These are phyloP conservation scores for Rhadinocentrus ornatus DNA, from an alignment of 2,797 vertebrate species.

Conservation along the genomic window DNA sequence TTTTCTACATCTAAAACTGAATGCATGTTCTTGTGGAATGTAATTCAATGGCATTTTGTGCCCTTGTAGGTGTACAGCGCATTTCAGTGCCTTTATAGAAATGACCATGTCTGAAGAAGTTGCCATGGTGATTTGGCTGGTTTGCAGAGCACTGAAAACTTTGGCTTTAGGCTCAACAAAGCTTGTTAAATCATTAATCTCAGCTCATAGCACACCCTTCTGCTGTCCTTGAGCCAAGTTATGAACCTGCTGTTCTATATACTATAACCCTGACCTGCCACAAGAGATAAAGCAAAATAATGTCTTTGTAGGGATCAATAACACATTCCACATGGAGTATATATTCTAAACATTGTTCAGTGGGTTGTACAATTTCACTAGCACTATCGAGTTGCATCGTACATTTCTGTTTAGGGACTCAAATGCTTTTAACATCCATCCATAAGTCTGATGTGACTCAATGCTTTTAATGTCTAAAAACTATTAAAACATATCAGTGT, in stretches of 20 bases:
- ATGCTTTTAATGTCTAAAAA: neutral
- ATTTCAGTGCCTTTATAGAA: too few relatives aligned
- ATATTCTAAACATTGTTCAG: conserved; percentile 3
- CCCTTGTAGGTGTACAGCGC: too few relatives aligned
- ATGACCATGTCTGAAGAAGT: neutral
- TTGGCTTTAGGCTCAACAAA: conserved; percentile 16
- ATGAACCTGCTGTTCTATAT: conserved; percentile 15
- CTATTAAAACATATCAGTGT: neutral
- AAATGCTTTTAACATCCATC: neutral
- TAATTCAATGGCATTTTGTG: too few relatives aligned
- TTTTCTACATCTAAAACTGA: neutral
- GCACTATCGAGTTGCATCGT: neutral
- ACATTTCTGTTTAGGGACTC: neutral
- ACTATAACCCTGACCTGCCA: conserved; percentile 21
- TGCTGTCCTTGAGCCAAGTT: conserved; percentile 24
- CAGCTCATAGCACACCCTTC: neutral
- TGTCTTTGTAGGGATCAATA: conserved; percentile 17
- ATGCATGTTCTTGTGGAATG: too few relatives aligned
- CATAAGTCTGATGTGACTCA: neutral
- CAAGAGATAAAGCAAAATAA: conserved; percentile 3
- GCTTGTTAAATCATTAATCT: conserved; percentile 19
- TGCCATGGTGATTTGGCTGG: neutral
- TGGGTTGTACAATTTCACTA: neutral
- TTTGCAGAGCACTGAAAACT: neutral
- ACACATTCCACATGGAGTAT: conserved; percentile 1